These are phyloP conservation scores for Gymnodraco acuticeps DNA, from an alignment of 2,797 vertebrate species.

Conservation along the genomic window DNA sequence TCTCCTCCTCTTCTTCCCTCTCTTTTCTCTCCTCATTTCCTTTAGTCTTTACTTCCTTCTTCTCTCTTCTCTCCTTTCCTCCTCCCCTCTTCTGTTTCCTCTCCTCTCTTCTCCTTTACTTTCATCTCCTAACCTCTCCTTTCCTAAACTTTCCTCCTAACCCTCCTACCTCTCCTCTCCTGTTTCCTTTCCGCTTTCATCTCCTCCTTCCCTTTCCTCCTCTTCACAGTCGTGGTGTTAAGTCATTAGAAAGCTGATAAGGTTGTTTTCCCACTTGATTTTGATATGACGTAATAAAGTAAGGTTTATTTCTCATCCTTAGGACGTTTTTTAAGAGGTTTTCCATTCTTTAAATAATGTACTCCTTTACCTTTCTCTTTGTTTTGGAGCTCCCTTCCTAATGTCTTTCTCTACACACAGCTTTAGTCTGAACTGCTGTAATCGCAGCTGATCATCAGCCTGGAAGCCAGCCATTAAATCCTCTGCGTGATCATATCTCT, in stretches of 20 bases:
- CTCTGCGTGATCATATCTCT: conserved; percentile 37
- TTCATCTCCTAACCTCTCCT: neutral
- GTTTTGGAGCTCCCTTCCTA: neutral
- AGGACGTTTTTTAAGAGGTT: no score
- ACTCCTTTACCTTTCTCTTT: no score
- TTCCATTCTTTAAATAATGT: no score
- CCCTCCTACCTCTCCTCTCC: neutral
- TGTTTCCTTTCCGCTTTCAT: neutral
- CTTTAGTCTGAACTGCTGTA: conserved; percentile 3
- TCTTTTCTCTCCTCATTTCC: no score
- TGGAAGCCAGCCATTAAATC: conserved; percentile 41
- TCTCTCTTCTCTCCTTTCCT: rapidly evolving
- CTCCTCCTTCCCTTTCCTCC: neutral
- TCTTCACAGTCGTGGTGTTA: no score
- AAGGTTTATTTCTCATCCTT: no score
- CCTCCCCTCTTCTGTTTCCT: no score
- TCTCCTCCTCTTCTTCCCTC: neutral
- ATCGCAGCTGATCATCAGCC: conserved; percentile 32
- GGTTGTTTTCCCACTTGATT: no score
- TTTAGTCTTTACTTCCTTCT: rapidly evolving
- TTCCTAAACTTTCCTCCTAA: neutral
- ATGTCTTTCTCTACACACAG: neutral
- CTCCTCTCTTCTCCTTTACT: rapidly evolving
- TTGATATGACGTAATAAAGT: no score
- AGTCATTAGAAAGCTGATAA: no score